phyloP scores from a whole-genome alignment of 1,140 invertebrate genomes.

The Asobara japonica region DNA sequence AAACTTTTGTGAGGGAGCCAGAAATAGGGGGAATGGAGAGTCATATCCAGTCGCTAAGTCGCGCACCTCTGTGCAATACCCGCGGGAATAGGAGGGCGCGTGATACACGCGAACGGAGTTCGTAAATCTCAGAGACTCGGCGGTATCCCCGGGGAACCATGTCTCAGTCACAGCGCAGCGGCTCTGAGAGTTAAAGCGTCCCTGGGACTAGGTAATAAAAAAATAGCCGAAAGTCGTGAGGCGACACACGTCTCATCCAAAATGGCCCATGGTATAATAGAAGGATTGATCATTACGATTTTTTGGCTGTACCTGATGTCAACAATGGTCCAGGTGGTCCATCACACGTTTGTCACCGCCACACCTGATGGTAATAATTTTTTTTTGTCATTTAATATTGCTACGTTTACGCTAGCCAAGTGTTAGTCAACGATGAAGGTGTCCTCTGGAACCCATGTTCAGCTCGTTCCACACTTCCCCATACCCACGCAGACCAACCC shows the following conservation, averaged over 20 bases:
- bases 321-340: too few relatives aligned
- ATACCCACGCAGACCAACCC: too few relatives aligned
- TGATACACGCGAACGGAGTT: slow-evolving; percentile 41
- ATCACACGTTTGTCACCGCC: too few relatives aligned
- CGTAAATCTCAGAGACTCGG: slow-evolving; percentile 57
- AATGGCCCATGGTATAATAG: too few relatives aligned
- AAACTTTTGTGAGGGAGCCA: not conserved
- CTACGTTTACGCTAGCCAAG: too few relatives aligned
- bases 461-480: too few relatives aligned
- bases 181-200: slow-evolving; percentile 54
- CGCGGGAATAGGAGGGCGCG: slow-evolving; percentile 26
- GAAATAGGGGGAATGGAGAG: not conserved
- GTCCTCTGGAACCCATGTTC: too few relatives aligned
- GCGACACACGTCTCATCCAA: too few relatives aligned
- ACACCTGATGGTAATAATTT: too few relatives aligned
- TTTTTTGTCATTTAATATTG: not conserved
- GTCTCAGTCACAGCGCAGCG: slow-evolving; percentile 59
- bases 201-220: slow-evolving; percentile 1
- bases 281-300: too few relatives aligned
- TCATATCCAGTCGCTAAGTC: slow-evolving; percentile 8
- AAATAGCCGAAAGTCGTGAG: not conserved
- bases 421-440: too few relatives aligned
- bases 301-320: too few relatives aligned
- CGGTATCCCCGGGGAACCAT: slow-evolving; percentile 54
- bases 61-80: slow-evolving; percentile 13